Evolutionary conservation across 2,888 invertebrate genomes (phyloP), one percentile per base, ranked within the genome.

Genomic region (Allacma fusca): DNA sequence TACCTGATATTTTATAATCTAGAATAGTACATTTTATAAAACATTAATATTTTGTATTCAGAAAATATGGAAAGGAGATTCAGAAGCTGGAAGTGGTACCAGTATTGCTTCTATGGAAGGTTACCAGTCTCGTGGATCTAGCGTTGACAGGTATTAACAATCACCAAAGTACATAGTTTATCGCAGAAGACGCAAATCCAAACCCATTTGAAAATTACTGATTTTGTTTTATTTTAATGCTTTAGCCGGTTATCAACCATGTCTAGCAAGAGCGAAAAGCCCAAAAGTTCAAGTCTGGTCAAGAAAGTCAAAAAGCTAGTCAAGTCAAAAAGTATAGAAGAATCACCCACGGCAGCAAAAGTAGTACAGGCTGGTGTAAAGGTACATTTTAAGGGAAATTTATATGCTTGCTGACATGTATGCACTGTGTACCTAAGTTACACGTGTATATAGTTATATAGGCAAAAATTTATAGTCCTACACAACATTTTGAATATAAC

Each of bases 201-300:
- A 40, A 40, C 13, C 13, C 40, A 9, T 9, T 40, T 40, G 40
- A 40, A 40, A 9, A 40, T 40, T 40, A 40, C n/a, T n/a, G n/a
- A n/a, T n/a, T n/a, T n/a, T n/a, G n/a, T n/a, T n/a, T n/a, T n/a
- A n/a, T 34, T 34, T 4, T 34, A 7, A 34, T 34, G 34, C 34
- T 68, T 76, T 79, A 83, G 44, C 84, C 91, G 94, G 62, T 87
- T 95, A 83, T 95, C 95, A 0, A 92, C 92, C 64, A 93, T 93
- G 16, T 95, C 95, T 0, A 93, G 93, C 0, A 94, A 94, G 86
- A 94, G 95, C 86, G 95, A 93, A 77, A 94, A 94, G 86, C 93
- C 94, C 87, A 92, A 93, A 87, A 91, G 94, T 71, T 87, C 92
- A 87, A 91, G 94, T 71, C 87, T 95, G 44, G 93, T 95, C 85